These are phyloP conservation scores for Echeneis naucrates DNA, from an alignment of 2,797 vertebrate genomes.

Conservation along the genomic window DNA sequence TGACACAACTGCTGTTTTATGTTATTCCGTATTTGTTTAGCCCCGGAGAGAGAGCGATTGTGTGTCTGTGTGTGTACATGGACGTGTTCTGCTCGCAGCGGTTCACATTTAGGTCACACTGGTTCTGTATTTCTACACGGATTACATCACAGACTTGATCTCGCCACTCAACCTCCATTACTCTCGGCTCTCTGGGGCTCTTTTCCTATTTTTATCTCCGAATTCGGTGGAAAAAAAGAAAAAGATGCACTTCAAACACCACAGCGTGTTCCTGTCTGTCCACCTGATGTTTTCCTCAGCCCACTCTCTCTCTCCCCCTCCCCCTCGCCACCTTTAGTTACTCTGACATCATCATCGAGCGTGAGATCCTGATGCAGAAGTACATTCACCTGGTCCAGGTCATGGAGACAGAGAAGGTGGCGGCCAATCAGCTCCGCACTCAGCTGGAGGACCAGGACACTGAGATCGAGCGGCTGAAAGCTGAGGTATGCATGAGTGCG, in stretches of 20 bases:
- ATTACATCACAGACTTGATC: conserved; percentile 78
- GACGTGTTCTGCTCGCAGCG: conserved; percentile 60
- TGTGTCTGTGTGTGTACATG: conserved; percentile 25
- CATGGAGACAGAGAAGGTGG: conserved; percentile 96
- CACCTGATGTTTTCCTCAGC: background rate
- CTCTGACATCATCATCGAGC: conserved; percentile 93
- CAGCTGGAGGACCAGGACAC: conserved; percentile 98
- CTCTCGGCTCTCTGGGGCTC: conserved; percentile 20
- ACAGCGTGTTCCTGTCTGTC: background rate
- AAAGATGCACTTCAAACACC: background rate
- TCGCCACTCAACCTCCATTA: conserved; percentile 48
- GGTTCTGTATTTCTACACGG: conserved; percentile 53
- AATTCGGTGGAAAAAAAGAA: conserved; percentile 3
- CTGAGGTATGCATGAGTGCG: conserved; percentile 86
- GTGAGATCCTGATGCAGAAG: conserved; percentile 98
- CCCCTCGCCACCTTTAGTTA: conserved; percentile 81
- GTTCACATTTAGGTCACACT: conserved; percentile 81
- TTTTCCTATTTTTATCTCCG: conserved; percentile 31
- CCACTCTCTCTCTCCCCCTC: background rate
- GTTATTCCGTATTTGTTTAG: conserved; percentile 1
- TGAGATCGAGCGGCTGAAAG: conserved; percentile 96
- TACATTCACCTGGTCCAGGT: conserved; percentile 99
- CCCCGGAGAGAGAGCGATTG: no score
- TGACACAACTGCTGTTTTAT: conserved; percentile 14
- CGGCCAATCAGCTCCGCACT: conserved; percentile 95